A percentile compares a stretch with the other conserved stretches of the same genome.
Conservation (phyloP, 1,140 invertebrate species). For the Macrobrachium rosenbergii region DNA sequence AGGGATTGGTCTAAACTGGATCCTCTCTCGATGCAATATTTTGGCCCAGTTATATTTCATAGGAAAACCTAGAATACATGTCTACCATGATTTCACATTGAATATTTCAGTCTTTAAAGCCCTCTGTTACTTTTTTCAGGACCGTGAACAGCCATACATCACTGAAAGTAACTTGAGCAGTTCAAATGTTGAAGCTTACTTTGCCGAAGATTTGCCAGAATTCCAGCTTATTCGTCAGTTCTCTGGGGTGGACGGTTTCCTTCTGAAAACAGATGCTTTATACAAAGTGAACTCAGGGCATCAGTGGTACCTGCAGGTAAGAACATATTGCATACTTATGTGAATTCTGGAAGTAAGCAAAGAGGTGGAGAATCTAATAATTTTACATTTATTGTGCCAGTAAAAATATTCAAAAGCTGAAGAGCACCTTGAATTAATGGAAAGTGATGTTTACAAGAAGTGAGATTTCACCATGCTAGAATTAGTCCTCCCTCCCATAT, state of each 20-base stretch:
- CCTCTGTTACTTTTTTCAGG: conserved; percentile 67
- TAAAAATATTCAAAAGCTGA: too few relatives aligned
- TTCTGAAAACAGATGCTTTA: conserved; percentile 71
- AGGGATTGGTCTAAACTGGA: too few relatives aligned
- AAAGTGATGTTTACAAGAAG: too few relatives aligned
- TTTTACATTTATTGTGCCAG: too few relatives aligned
- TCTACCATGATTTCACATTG: too few relatives aligned
- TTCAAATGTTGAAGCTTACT: conserved; percentile 70
- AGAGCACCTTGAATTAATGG: too few relatives aligned
- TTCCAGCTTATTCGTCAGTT: conserved; percentile 67
- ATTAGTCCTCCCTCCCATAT: too few relatives aligned
- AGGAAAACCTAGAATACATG: too few relatives aligned
- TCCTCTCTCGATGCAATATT: too few relatives aligned
- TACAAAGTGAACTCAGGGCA: conserved; percentile 71
- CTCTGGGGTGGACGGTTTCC: conserved; percentile 73
- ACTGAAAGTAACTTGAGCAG: conserved; percentile 68
- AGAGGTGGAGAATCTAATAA: too few relatives aligned
- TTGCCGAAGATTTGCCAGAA: conserved; percentile 68
- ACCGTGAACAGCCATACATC: conserved; percentile 70
- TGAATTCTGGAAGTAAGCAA: background rate
- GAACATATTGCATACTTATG: background rate
- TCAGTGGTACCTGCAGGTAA: conserved; percentile 71
- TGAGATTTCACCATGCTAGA: too few relatives aligned
- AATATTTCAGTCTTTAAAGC: background rate
- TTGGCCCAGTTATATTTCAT: too few relatives aligned